These are phyloP conservation scores for Pagetopsis macropterus DNA, from an alignment of 2,797 vertebrate genomes.

Conservation along the genomic window DNA sequence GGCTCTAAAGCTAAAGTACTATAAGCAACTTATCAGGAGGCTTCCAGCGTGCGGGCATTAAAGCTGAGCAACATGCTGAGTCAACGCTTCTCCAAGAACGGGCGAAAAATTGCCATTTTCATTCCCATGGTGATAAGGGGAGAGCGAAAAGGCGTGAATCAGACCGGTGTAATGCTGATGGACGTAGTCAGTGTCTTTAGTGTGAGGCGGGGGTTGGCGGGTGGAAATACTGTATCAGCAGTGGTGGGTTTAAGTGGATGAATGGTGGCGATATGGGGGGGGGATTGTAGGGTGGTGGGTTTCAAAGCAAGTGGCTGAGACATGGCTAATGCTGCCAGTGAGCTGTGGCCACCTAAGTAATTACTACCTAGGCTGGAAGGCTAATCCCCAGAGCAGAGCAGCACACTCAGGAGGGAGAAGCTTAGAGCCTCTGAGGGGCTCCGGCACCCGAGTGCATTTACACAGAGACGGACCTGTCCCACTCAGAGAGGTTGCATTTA, in stretches of 20 bases:
- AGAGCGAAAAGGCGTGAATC: conserved; percentile 60
- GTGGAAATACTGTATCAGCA: conserved; percentile 75
- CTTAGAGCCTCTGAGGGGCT: conserved; percentile 41
- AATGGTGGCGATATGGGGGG: conserved; percentile 46
- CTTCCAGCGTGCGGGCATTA: conserved; percentile 42
- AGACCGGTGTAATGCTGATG: conserved; percentile 75
- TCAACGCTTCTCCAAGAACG: conserved; percentile 50
- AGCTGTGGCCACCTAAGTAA: conserved; percentile 78
- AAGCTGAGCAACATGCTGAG: conserved; percentile 52
- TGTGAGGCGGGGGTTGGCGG: conserved; percentile 22
- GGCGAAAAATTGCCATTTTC: conserved; percentile 65
- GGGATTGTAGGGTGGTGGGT: conserved; percentile 44
- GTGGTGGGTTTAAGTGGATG: conserved; percentile 75
- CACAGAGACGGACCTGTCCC: conserved; percentile 43
- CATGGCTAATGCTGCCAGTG: conserved; percentile 72
- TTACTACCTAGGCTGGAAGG: conserved; percentile 73
- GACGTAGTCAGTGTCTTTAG: conserved; percentile 56
- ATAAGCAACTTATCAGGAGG: conserved; percentile 59
- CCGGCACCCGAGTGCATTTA: conserved; percentile 55
- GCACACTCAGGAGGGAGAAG: conserved; percentile 59
- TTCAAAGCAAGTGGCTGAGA: conserved; percentile 79
- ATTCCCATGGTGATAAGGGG: conserved; percentile 62
- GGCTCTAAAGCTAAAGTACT: conserved; percentile 27
- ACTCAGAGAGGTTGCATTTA: not conserved
- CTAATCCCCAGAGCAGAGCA: conserved; percentile 71